Evolutionary conservation across 1,140 invertebrate species (phyloP), one percentile per base, ranked within the genome.

Genomic region (Contarinia nasturtii): DNA sequence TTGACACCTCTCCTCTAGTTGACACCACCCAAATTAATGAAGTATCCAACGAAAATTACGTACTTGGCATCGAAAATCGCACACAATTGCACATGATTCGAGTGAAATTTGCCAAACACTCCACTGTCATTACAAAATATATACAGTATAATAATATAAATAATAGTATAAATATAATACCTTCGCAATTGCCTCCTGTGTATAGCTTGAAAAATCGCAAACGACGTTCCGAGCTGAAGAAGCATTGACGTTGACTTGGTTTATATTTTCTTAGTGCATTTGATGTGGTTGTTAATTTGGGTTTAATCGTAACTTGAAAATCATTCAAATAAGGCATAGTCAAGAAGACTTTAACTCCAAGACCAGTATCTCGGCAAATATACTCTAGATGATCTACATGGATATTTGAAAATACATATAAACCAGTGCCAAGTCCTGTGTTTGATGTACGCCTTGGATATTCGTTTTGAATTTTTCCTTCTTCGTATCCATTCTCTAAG

Each of bases 101-200:
- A 0, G 76, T 79, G 47, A 70, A 75, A 54, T 78, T 78, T 1
- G 76, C 70, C 50, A 77, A 61, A 52, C 77, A 80, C 57, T 80
- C 77, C n/a, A n/a, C n/a, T n/a, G n/a, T n/a, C n/a, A n/a, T n/a
- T n/a, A n/a, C n/a, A n/a, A n/a, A n/a, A n/a, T n/a, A n/a, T n/a
- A n/a, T n/a, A n/a, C n/a, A n/a, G n/a, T n/a, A n/a, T n/a, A n/a
- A n/a, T n/a, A n/a, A n/a, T n/a, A n/a, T n/a, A n/a, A n/a, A n/a
- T n/a, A n/a, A n/a, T n/a, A n/a, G n/a, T n/a, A n/a, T n/a, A n/a
- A n/a, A n/a, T n/a, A n/a, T n/a, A n/a, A n/a, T n/a, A 19, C 75
- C 54, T 40, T 74, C 64, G 50, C 77, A 80, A 51, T 78, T 77
- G 34, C 64, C 61, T 54, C n/a, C n/a, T 78, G 72, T 0, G 74